A percentile compares a stretch with the other conserved stretches of the same genome.
These are phyloP conservation scores for Agraylea sexmaculata DNA, from an alignment of 1,140 invertebrate genomes.

Conservation along the genomic window DNA sequence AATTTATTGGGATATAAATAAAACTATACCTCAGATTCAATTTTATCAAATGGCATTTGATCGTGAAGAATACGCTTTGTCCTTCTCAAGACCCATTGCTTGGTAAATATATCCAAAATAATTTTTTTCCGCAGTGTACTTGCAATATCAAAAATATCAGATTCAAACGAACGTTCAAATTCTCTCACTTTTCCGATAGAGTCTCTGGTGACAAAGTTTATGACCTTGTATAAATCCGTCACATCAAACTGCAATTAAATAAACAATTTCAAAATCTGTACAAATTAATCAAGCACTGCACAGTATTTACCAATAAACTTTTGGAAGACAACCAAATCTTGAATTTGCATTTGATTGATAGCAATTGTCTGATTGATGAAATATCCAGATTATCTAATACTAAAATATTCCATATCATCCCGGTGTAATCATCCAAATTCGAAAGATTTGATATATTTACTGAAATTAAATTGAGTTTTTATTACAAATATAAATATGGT, in stretches of 20 bases:
- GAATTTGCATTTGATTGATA: constrained; percentile 10
- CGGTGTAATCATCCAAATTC: neutral
- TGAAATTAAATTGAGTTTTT: neutral
- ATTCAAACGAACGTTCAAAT: constrained; percentile 9
- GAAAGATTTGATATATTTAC: constrained; percentile 3
- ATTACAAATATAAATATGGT: neutral
- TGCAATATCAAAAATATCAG: neutral
- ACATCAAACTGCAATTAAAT: constrained; percentile 5
- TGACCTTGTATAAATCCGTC: constrained; percentile 3
- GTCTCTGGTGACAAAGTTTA: constrained; percentile 9
- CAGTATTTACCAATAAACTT: constrained; percentile 16
- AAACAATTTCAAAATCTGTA: neutral
- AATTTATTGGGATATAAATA: no score
- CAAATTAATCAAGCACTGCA: neutral
- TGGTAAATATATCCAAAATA: constrained; percentile 9
- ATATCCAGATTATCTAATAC: constrained; percentile 17
- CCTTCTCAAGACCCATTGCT: constrained; percentile 13
- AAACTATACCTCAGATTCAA: no score
- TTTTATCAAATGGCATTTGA: no score
- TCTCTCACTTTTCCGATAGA: constrained; percentile 2
- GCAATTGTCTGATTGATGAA: constrained; percentile 6
- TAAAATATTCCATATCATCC: constrained; percentile 14
- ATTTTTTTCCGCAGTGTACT: constrained; percentile 10
- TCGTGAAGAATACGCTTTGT: no score
- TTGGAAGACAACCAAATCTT: constrained; percentile 16